Evolutionary conservation across 2,113 vertebrate genomes (phyloP), one percentile per base, ranked within the genome.

Genomic region (Apaloderma vittatum): DNA sequence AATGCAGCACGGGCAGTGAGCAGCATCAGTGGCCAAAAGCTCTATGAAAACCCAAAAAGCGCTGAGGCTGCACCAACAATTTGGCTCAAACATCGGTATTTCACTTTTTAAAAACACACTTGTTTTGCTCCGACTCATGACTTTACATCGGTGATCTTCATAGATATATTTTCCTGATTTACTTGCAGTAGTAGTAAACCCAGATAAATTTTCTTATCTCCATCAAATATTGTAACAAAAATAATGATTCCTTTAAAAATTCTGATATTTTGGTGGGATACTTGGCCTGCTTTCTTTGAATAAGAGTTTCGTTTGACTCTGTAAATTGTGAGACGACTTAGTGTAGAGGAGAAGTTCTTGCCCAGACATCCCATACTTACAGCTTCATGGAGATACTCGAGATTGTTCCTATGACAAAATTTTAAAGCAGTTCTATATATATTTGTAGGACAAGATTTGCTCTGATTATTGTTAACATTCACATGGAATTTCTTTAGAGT

Each of bases 41-140:
- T 77, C 55, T 36, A 1, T 26, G 79, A 67, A 93, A 94, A 37
- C 30, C 40, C 71, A 30, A 22, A 58, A 51, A 59, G 9, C 5
- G 0, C 12, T 27, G 55, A 32, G 76, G 85, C 9, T 93, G 57
- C 63, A 51, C 57, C 57, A 75, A 11, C 12, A 43, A 15, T 65
- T 86, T 78, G 72, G 66, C 81, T 88, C 86, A 86, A 96, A 85
- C 84, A 34, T 90, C 61, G 75, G 2, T 15, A 13, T 93, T 88
- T 86, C 51, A 30, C 90, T 54, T 85, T 23, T 79, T 68, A 15
- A 63, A 86, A 78, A 81, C 37, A 20, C 32, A 6, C 15, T 43
- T 45, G 16, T 23, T 43, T 58, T 89, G 46, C 72, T 80, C 40
- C 65, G 62, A 46, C 67, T 32, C 17, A 3, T 55, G 49, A 27